These are phyloP conservation scores for Mormoops blainvillei DNA, from an alignment of 2,113 vertebrate species.

Conservation along the genomic window DNA sequence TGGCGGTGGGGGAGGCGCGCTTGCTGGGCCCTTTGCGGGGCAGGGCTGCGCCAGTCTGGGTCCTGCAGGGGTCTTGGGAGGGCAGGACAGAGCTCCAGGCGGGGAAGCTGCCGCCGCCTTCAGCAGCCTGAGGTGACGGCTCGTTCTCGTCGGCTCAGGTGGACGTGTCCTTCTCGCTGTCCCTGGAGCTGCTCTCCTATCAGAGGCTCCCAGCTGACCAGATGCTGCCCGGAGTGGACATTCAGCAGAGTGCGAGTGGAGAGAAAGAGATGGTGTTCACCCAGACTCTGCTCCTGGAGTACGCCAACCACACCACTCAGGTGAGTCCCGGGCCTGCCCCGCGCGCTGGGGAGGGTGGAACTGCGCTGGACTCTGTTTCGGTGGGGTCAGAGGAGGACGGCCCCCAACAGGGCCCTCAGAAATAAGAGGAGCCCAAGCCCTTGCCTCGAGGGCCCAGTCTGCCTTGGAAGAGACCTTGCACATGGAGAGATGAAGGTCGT, in stretches of 20 bases:
- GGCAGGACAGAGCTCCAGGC: neutral
- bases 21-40: neutral
- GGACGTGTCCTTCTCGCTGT: slow-evolving; percentile 88
- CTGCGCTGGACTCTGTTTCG: neutral
- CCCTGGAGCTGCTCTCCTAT: slow-evolving; percentile 83
- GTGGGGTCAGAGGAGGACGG: neutral
- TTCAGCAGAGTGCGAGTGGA: slow-evolving; percentile 72
- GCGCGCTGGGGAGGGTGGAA: fast-evolving
- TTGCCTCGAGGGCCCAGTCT: neutral
- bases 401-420: neutral
- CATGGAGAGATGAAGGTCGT: neutral
- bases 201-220: slow-evolving; percentile 78
- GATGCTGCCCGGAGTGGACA: slow-evolving; percentile 74
- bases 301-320: slow-evolving; percentile 81
- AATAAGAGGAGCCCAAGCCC: neutral
- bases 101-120: neutral
- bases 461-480: neutral
- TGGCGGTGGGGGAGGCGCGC: neutral
- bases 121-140: fast-evolving
- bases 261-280: slow-evolving; percentile 83
- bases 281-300: slow-evolving; percentile 85
- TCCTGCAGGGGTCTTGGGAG: neutral
- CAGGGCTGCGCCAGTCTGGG: neutral
- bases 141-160: slow-evolving; percentile 79
- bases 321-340: neutral